These are phyloP conservation scores for Lagorchestes hirsutus DNA, from an alignment of 2,797 vertebrate genomes.

Conservation along the genomic window DNA sequence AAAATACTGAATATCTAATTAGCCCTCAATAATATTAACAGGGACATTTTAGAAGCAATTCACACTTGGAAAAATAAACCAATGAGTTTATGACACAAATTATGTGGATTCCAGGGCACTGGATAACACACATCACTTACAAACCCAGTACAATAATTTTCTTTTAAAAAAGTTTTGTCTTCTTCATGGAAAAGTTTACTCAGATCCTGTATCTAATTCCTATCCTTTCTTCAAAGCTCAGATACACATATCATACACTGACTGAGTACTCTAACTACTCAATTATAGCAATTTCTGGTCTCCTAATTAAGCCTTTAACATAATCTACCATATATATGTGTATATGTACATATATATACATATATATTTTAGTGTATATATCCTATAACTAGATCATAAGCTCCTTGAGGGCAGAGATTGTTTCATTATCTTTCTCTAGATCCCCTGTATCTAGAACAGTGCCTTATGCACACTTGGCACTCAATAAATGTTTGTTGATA, in stretches of 20 bases:
- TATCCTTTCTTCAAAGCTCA: slow-evolving; percentile 34
- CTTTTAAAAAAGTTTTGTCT: slow-evolving; percentile 10
- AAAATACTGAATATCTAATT: slow-evolving; percentile 57
- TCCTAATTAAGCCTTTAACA: background rate
- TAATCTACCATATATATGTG: background rate
- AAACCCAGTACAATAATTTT: slow-evolving; percentile 34
- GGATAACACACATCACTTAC: slow-evolving; percentile 21
- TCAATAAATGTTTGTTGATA: slow-evolving; percentile 7
- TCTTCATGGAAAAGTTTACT: slow-evolving; percentile 27
- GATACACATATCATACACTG: background rate
- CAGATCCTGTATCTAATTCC: slow-evolving; percentile 20
- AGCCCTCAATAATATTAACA: slow-evolving; percentile 10
- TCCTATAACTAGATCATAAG: background rate
- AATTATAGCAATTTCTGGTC: background rate
- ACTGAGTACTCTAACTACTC: background rate
- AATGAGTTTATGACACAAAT: slow-evolving; percentile 32
- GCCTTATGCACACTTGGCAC: background rate
- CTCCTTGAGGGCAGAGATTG: slow-evolving; percentile 13
- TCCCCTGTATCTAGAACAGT: slow-evolving; percentile 17
- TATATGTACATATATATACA: background rate
- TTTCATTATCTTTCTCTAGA: slow-evolving; percentile 5
- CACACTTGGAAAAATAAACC: slow-evolving; percentile 33
- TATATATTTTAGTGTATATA: background rate
- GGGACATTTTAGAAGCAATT: slow-evolving; percentile 39
- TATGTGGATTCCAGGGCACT: slow-evolving; percentile 27